Conservation (phyloP, 2,113 vertebrate genomes). For the Tichodroma muraria region DNA sequence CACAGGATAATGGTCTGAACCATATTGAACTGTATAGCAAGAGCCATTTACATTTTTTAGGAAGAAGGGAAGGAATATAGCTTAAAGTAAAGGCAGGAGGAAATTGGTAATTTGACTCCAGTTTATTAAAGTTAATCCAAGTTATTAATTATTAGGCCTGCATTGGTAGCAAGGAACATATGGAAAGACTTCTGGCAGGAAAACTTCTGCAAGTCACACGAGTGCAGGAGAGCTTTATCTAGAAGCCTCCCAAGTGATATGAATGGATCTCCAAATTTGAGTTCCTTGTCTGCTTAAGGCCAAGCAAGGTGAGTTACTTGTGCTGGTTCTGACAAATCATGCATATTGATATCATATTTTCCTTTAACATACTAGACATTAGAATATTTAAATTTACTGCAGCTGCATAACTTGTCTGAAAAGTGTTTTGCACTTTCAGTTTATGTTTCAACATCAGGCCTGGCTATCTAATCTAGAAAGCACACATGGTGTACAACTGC, state of each 20-base stretch:
- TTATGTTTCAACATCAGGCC: not conserved
- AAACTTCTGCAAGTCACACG: not conserved
- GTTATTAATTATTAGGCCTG: not conserved
- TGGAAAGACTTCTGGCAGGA: not conserved
- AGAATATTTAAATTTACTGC: not conserved
- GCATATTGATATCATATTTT: not conserved
- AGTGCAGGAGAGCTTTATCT: not conserved
- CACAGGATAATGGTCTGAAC: not conserved
- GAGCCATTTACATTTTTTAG: not conserved
- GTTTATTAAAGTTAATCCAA: not conserved
- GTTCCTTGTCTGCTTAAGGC: not conserved
- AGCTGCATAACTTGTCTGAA: not conserved
- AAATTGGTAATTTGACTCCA: not conserved
- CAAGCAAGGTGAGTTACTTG: not conserved
- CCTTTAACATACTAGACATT: not conserved
- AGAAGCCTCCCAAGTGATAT: not conserved
- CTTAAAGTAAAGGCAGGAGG: not conserved
- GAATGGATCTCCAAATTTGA: not conserved
- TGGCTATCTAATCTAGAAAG: not conserved
- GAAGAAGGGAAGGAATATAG: not conserved
- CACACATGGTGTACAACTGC: not conserved
- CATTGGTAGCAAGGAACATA: not conserved
- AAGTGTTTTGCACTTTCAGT: not conserved
- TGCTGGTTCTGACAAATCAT: not conserved
- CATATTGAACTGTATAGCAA: rapidly evolving